Evolutionary conservation across 2,797 vertebrate genomes (phyloP).

Genomic region (Sardinella longiceps): DNA sequence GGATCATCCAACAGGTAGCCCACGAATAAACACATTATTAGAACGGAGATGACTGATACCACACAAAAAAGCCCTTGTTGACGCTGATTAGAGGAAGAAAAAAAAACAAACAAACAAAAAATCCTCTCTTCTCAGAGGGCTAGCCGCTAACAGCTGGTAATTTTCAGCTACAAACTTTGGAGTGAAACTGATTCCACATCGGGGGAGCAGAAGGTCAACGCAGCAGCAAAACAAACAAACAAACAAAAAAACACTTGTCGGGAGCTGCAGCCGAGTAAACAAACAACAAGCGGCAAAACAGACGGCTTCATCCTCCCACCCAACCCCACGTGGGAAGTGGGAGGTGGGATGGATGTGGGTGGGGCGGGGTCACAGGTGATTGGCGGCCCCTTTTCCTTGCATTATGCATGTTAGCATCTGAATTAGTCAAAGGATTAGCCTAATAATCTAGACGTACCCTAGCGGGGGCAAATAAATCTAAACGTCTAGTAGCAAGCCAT

Average conservation of each 20-base stretch:
- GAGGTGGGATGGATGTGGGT: no score
- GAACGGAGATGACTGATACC: not conserved
- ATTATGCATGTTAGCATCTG: constrained; percentile 72
- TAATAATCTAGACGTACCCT: no score
- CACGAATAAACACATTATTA: not conserved
- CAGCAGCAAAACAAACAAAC: constrained; percentile 42
- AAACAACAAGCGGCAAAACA: constrained; percentile 53
- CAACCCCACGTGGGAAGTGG: constrained; percentile 60
- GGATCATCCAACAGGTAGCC: not conserved
- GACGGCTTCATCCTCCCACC: constrained; percentile 54
- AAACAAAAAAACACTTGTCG: constrained; percentile 57
- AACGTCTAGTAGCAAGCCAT: no score
- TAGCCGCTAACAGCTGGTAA: constrained; percentile 62
- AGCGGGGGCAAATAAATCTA: no score
- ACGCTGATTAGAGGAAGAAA: not conserved
- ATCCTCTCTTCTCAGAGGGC: not conserved
- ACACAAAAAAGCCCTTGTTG: not conserved
- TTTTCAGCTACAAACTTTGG: constrained; percentile 65
- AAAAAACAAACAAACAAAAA: not conserved
- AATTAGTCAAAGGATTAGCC: constrained; percentile 61
- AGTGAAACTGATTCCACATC: constrained; percentile 28
- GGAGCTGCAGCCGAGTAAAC: constrained; percentile 46
- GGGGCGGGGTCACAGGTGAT: constrained; percentile 68
- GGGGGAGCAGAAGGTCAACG: constrained; percentile 54
- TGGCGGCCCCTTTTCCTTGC: constrained; percentile 64